Percentiles rank a stretch among this genome's conserved stretches.
Conservation (phyloP, 2,888 invertebrate genomes). For the Callyntrura sp. region DNA sequence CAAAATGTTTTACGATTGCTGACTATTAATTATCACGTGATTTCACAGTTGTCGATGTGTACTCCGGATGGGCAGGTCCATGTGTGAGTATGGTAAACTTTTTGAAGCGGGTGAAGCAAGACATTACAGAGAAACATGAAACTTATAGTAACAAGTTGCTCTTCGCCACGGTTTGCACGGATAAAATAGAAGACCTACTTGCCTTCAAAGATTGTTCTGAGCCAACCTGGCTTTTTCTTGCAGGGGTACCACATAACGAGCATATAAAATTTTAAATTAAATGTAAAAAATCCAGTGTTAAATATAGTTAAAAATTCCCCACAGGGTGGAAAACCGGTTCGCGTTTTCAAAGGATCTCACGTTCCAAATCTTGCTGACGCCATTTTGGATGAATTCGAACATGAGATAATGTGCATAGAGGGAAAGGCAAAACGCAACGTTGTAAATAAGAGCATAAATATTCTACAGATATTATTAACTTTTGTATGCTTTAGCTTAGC, state of each 20-base stretch:
- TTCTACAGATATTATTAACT: not conserved
- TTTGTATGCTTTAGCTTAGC: too few relatives aligned
- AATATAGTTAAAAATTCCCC: too few relatives aligned
- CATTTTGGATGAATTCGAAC: slow-evolving; percentile 80
- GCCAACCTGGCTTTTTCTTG: slow-evolving; percentile 82
- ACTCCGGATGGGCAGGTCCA: slow-evolving; percentile 82
- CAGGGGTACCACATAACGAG: slow-evolving; percentile 67
- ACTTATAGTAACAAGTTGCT: slow-evolving; percentile 23
- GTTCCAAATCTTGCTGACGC: slow-evolving; percentile 79
- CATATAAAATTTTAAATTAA: not conserved
- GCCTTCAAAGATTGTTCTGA: slow-evolving; percentile 83
- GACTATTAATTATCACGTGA: too few relatives aligned
- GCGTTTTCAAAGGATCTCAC: slow-evolving; percentile 80
- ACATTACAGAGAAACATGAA: slow-evolving; percentile 77
- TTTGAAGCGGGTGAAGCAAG: slow-evolving; percentile 81
- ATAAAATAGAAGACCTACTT: slow-evolving; percentile 80
- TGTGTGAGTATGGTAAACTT: slow-evolving; percentile 81
- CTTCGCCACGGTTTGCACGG: slow-evolving; percentile 77
- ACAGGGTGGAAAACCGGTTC: slow-evolving; percentile 83
- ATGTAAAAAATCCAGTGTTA: too few relatives aligned
- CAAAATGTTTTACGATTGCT: not conserved
- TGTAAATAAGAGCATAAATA: slow-evolving; percentile 50
- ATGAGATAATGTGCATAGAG: slow-evolving; percentile 81
- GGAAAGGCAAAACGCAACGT: slow-evolving; percentile 77
- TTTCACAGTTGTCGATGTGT: slow-evolving; percentile 83